Evolutionary conservation across 2,888 invertebrate genomes (phyloP).

Genomic region (Cremastinae sp.): DNA sequence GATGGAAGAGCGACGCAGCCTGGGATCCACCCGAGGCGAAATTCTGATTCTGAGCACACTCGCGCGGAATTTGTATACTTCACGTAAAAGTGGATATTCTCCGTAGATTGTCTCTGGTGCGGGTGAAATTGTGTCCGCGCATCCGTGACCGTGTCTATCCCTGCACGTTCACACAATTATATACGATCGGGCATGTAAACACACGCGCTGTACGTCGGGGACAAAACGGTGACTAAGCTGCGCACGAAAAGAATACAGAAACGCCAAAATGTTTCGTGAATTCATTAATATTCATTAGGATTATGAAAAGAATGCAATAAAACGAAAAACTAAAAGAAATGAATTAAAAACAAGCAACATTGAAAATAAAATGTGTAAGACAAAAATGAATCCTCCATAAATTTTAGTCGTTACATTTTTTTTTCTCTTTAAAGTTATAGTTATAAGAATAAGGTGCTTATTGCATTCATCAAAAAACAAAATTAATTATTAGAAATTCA

Average conservation of each 20-base stretch:
- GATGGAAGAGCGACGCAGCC: slow-evolving; percentile 10
- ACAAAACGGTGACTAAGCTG: slow-evolving; percentile 74
- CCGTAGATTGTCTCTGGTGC: slow-evolving; percentile 40
- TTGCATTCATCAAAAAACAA: too few species aligned
- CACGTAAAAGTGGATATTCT: slow-evolving; percentile 74
- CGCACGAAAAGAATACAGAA: slow-evolving; percentile 79
- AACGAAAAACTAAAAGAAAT: slow-evolving; percentile 68
- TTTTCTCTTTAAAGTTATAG: too few species aligned
- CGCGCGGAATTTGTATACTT: slow-evolving; percentile 76
- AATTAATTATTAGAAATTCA: too few species aligned
- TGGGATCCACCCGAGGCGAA: slow-evolving; percentile 43
- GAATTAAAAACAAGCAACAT: slow-evolving; percentile 56
- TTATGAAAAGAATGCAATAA: slow-evolving; percentile 70
- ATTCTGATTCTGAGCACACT: slow-evolving; percentile 76
- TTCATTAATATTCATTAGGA: slow-evolving; percentile 79
- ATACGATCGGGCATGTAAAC: slow-evolving; percentile 1
- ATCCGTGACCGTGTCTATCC: slow-evolving; percentile 20
- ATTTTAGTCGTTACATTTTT: too few species aligned
- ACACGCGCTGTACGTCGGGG: slow-evolving; percentile 20
- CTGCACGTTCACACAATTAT: slow-evolving; percentile 6
- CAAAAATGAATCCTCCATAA: not conserved
- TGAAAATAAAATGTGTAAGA: slow-evolving; percentile 7
- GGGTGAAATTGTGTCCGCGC: slow-evolving; percentile 36
- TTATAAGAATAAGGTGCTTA: too few species aligned
- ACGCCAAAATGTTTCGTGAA: slow-evolving; percentile 68